Evolutionary conservation across 2,113 vertebrate genomes (phyloP).

Genomic region (Boleophthalmus pectinirostris): DNA sequence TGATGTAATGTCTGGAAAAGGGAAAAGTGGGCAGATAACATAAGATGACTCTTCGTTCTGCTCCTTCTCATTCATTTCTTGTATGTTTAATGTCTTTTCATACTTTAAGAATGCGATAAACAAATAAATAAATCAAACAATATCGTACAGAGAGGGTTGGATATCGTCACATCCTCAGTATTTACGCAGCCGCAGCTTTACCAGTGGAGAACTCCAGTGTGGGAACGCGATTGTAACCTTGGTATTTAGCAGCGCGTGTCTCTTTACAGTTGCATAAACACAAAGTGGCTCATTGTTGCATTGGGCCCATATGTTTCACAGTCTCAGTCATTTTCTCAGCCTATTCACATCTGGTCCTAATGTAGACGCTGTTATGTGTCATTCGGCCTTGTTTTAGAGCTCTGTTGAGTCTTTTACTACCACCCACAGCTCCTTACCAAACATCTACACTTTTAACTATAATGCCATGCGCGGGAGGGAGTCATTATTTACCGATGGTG

Average conservation of each 20-base stretch:
- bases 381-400: conserved; percentile 61
- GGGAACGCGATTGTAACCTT: conserved; percentile 61
- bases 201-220: conserved; percentile 48
- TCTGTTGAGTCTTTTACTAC: conserved; percentile 73
- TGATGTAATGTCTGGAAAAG: too few relatives aligned
- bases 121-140: too few relatives aligned
- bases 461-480: conserved; percentile 19
- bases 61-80: too few relatives aligned
- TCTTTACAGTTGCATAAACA: conserved; percentile 54
- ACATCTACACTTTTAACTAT: conserved; percentile 56
- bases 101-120: too few relatives aligned
- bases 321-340: conserved; percentile 58
- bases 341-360: conserved; percentile 73
- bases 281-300: conserved; percentile 62
- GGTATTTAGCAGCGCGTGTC: conserved; percentile 40
- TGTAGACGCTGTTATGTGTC: conserved; percentile 42
- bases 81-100: too few relatives aligned
- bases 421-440: conserved; percentile 59
- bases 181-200: neutral
- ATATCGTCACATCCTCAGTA: too few relatives aligned
- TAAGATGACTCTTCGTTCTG: too few relatives aligned
- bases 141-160: too few relatives aligned
- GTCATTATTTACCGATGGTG: conserved; percentile 30
- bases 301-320: conserved; percentile 72
- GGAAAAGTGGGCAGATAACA: too few relatives aligned